These are phyloP conservation scores for Mugil cephalus DNA, from an alignment of 2,113 vertebrate species.

Conservation along the genomic window DNA sequence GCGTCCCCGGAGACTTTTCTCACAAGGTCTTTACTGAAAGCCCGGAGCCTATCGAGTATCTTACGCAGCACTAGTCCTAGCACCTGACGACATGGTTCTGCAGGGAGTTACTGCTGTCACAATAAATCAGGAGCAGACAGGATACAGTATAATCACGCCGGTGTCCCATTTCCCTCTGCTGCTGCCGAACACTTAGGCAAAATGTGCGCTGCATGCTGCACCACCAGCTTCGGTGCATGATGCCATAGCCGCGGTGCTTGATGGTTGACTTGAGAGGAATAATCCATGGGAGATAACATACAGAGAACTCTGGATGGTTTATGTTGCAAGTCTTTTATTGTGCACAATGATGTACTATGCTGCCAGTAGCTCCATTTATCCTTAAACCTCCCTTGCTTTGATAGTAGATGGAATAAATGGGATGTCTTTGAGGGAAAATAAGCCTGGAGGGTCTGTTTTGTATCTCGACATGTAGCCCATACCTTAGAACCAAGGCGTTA, in stretches of 20 bases:
- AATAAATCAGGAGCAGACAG: conserved; percentile 74
- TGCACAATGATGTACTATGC: conserved; percentile 37
- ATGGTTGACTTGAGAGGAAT: conserved; percentile 79
- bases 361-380: conserved; percentile 53
- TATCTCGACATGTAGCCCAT: conserved; percentile 48
- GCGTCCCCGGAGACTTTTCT: conserved; percentile 63
- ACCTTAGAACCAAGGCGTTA: conserved; percentile 36
- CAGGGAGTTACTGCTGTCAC: conserved; percentile 78
- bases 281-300: conserved; percentile 63
- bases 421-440: conserved; percentile 39
- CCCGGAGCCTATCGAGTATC: conserved; percentile 72
- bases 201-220: conserved; percentile 31
- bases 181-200: conserved; percentile 38
- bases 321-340: conserved; percentile 41
- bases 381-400: conserved; percentile 36
- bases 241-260: conserved; percentile 54
- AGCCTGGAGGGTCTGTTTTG: conserved; percentile 53
- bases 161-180: conserved; percentile 70
- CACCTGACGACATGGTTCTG: conserved; percentile 77
- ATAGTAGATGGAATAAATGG: conserved; percentile 46
- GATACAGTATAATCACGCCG: conserved; percentile 74
- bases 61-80: conserved; percentile 51
- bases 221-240: conserved; percentile 11
- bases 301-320: conserved; percentile 60
- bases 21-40: conserved; percentile 63